A percentile compares a stretch with the other conserved stretches of the same genome.
These are phyloP conservation scores for Propithecus coquereli DNA, from an alignment of 2,113 vertebrate species.

Conservation along the genomic window DNA sequence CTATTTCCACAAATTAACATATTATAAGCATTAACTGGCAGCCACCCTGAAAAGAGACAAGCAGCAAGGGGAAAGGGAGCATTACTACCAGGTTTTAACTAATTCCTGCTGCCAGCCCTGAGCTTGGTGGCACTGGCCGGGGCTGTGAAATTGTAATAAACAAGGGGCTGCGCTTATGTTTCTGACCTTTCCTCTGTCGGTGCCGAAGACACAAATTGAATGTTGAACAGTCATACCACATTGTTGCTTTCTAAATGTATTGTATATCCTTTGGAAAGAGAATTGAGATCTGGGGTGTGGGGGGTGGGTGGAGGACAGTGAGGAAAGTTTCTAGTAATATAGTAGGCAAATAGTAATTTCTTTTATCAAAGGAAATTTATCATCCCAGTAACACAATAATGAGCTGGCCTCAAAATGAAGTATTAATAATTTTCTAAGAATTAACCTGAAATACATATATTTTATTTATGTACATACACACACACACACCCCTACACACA, in stretches of 20 bases:
- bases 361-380: slow-evolving; percentile 22
- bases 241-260: slow-evolving; percentile 25
- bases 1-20: slow-evolving; percentile 56
- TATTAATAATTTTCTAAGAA: slow-evolving; percentile 35
- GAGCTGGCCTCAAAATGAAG: not conserved
- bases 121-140: slow-evolving; percentile 29
- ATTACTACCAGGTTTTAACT: not conserved
- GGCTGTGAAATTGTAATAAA: slow-evolving; percentile 63
- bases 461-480: not conserved
- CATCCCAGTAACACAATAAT: not conserved
- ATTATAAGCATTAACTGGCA: slow-evolving; percentile 43
- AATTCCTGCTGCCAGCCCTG: slow-evolving; percentile 13
- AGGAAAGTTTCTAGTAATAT: not conserved
- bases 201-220: slow-evolving; percentile 32
- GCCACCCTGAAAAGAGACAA: not conserved
- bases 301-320: not conserved
- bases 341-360: slow-evolving; percentile 12
- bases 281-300: not conserved
- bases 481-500: too few species aligned
- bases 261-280: slow-evolving; percentile 33
- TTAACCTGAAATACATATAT: not conserved
- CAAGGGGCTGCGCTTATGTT: not conserved
- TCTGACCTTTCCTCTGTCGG: slow-evolving; percentile 46
- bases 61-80: not conserved
- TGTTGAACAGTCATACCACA: slow-evolving; percentile 42